These are phyloP conservation scores for Holothuria leucospilota DNA, from an alignment of 53 echinoderm and acorn worm genomes.

Conservation along the genomic window DNA sequence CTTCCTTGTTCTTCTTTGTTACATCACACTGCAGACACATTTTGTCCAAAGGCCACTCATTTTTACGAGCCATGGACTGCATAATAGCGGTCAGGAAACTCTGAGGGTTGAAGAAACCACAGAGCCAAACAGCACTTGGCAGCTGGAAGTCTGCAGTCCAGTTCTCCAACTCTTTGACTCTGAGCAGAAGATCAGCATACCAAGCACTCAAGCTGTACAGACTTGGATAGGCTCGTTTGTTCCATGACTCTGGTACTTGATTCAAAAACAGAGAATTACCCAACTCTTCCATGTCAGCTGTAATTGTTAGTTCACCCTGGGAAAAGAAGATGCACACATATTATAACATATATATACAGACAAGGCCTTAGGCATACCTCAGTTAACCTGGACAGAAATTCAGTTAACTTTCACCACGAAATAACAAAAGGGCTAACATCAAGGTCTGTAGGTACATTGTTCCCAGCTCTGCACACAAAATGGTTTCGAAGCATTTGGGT, in stretches of 20 bases:
- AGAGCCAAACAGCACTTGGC: slow-evolving; percentile 92
- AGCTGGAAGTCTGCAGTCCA: slow-evolving; percentile 99
- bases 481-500: too few relatives aligned
- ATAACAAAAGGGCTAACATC: too few relatives aligned
- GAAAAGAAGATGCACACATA: not conserved
- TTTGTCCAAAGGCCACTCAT: slow-evolving; percentile 99
- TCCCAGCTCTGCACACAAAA: too few relatives aligned
- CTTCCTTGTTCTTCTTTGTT: slow-evolving; percentile 99
- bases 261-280: slow-evolving; percentile 93
- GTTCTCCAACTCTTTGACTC: slow-evolving; percentile 94
- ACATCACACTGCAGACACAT: slow-evolving; percentile 99
- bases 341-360: too few relatives aligned
- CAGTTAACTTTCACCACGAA: too few relatives aligned
- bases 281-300: slow-evolving; percentile 95
- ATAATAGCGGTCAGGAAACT: slow-evolving; percentile 98
- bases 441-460: too few relatives aligned
- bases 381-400: not conserved
- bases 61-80: slow-evolving; percentile 99
- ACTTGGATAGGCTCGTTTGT: slow-evolving; percentile 92
- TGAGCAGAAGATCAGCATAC: slow-evolving; percentile 90
- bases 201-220: slow-evolving; percentile 74
- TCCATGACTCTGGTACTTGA: slow-evolving; percentile 89
- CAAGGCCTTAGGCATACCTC: not conserved
- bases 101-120: slow-evolving; percentile 99
- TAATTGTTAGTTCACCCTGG: slow-evolving; percentile 97